phyloP scores from a whole-genome alignment of 37 sponge, comb jelly and placozoan genomes.

The Spongilla lacustris region DNA sequence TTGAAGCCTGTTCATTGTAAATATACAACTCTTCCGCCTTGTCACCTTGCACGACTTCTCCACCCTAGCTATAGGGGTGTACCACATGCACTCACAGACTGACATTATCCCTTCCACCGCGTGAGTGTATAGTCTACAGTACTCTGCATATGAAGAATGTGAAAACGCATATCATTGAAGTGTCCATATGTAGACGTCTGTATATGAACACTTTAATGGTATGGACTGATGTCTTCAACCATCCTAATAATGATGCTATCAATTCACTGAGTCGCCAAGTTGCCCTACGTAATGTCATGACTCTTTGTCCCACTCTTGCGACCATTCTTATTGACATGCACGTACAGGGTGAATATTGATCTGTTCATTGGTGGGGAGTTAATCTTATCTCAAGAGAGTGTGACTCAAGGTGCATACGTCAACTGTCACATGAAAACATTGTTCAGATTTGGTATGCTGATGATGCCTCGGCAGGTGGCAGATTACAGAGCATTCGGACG shows the following conservation, averaged over 20 bases:
- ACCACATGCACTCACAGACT: too few relatives aligned
- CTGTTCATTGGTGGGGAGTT: slow-evolving; percentile 15
- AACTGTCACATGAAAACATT: too few relatives aligned
- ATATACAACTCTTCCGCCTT: too few relatives aligned
- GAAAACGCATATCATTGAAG: background rate
- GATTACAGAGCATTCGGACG: background rate
- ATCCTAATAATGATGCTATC: background rate
- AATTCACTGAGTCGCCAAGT: background rate
- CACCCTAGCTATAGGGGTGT: too few relatives aligned
- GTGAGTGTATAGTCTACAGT: too few relatives aligned
- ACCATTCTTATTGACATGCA: slow-evolving; percentile 7
- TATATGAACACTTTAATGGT: too few relatives aligned
- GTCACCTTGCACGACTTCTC: too few relatives aligned
- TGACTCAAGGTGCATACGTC: slow-evolving; percentile 4
- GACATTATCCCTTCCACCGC: too few relatives aligned
- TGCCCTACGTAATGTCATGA: slow-evolving; percentile 12
- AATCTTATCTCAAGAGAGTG: slow-evolving; percentile 8
- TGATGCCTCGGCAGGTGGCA: slow-evolving; percentile 16
- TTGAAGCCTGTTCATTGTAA: too few relatives aligned
- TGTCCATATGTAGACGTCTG: too few relatives aligned
- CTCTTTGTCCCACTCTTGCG: background rate
- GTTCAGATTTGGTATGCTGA: slow-evolving; percentile 23
- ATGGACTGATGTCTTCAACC: background rate
- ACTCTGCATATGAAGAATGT: too few relatives aligned
- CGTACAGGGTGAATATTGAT: background rate